phyloP scores from a whole-genome alignment of 2,797 vertebrate genomes.

The Adelosebastes latens region DNA sequence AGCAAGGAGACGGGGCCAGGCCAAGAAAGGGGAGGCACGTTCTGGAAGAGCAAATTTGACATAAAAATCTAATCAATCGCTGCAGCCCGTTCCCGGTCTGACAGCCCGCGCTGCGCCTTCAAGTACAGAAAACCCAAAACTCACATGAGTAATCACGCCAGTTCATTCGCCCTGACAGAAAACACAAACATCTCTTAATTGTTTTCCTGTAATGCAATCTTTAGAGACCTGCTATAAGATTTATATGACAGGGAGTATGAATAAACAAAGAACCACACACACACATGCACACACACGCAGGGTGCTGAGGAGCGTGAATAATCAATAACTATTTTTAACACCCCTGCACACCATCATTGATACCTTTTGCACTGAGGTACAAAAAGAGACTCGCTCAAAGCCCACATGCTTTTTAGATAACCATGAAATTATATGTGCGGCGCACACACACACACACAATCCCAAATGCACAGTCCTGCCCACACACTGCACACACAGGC shows the following conservation, averaged over 20 bases:
- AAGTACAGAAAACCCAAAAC: slow-evolving; percentile 47
- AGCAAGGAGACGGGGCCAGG: slow-evolving; percentile 46
- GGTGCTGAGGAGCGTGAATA: slow-evolving; percentile 3
- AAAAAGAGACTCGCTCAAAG: slow-evolving; percentile 26
- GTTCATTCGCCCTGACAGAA: slow-evolving; percentile 49
- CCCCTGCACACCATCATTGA: slow-evolving; percentile 16
- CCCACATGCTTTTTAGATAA: slow-evolving; percentile 14
- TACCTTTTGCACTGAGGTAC: slow-evolving; percentile 8
- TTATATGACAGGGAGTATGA: slow-evolving; percentile 14
- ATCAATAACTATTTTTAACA: slow-evolving; percentile 31
- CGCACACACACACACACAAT: background rate
- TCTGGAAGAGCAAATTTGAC: slow-evolving; percentile 74
- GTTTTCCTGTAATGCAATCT: slow-evolving; percentile 48
- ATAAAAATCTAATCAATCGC: slow-evolving; percentile 63
- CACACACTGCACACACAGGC: slow-evolving; percentile 18
- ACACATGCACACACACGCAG: background rate
- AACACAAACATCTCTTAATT: slow-evolving; percentile 56
- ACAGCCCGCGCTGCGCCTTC: slow-evolving; percentile 45
- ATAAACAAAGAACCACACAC: background rate
- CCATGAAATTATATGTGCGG: background rate
- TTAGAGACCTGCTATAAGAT: slow-evolving; percentile 28
- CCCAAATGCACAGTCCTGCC: background rate
- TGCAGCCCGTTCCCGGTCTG: slow-evolving; percentile 45
- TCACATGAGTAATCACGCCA: slow-evolving; percentile 44
- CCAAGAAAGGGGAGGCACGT: slow-evolving; percentile 62